Evolutionary conservation across 2,888 invertebrate genomes (phyloP).

Genomic region (Stomorhina lunata): DNA sequence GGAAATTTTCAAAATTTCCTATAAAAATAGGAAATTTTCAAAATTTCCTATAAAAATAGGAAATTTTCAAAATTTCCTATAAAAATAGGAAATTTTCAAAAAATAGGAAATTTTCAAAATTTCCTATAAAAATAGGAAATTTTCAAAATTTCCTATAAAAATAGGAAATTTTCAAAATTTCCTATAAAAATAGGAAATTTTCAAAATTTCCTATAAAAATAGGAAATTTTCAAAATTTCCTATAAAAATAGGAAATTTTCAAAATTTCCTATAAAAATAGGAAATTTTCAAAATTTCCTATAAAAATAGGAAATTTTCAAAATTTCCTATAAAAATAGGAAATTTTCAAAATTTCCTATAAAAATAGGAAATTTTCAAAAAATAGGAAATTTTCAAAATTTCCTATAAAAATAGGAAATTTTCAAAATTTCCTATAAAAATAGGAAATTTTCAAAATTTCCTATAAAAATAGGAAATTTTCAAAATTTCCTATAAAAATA

Average conservation of each 20-base stretch:
- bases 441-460: slow-evolving; percentile 6
- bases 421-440: no score
- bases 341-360: not conserved
- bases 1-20: not conserved
- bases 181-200: not conserved
- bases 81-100: no score
- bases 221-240: slow-evolving; percentile 4
- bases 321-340: no score
- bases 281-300: not conserved
- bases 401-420: not conserved
- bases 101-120: slow-evolving; percentile 12
- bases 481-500: no score
- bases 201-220: no score
- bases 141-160: no score
- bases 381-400: slow-evolving; percentile 9
- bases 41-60: no score
- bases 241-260: not conserved
- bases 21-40: no score
- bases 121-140: not conserved
- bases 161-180: slow-evolving; percentile 10
- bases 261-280: no score
- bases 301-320: no score
- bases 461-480: not conserved
- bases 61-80: not conserved
- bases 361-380: no score